These are phyloP conservation scores for Pseudomyrmex sp. DNA, from an alignment of 1,140 invertebrate species.

Conservation along the genomic window DNA sequence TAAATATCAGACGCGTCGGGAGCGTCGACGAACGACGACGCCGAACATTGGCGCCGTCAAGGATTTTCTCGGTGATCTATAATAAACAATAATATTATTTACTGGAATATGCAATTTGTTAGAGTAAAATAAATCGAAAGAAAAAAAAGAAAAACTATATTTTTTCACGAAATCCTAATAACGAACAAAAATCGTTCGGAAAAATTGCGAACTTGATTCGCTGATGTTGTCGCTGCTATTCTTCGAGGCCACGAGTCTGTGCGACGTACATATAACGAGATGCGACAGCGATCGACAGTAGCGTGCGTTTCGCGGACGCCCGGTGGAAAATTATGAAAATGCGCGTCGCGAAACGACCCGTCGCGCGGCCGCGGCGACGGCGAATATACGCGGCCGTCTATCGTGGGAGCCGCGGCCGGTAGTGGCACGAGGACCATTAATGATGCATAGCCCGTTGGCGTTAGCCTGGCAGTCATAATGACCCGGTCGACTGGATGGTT, in stretches of 20 bases:
- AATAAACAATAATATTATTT: background rate
- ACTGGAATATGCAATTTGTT: background rate
- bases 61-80: constrained; percentile 5
- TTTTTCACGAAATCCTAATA: background rate
- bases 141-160: too few species aligned
- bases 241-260: background rate
- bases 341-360: constrained; percentile 43
- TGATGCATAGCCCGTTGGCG: constrained; percentile 79
- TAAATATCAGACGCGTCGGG: constrained; percentile 46
- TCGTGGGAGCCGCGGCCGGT: constrained; percentile 68
- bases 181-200: background rate
- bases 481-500: constrained; percentile 74
- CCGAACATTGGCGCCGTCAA: constrained; percentile 23
- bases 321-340: constrained; percentile 66
- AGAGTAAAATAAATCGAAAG: background rate
- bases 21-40: constrained; percentile 11
- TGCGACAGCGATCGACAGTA: background rate
- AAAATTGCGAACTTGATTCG: background rate
- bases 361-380: constrained; percentile 5
- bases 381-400: constrained; percentile 59
- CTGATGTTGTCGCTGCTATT: background rate
- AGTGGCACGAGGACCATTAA: constrained; percentile 75
- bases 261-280: background rate
- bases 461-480: constrained; percentile 78
- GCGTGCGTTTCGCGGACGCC: constrained; percentile 48